Base-by-base conservation (phyloP, 2,888 invertebrate species). In the Rhimphoctona megacephalus region DNA sequence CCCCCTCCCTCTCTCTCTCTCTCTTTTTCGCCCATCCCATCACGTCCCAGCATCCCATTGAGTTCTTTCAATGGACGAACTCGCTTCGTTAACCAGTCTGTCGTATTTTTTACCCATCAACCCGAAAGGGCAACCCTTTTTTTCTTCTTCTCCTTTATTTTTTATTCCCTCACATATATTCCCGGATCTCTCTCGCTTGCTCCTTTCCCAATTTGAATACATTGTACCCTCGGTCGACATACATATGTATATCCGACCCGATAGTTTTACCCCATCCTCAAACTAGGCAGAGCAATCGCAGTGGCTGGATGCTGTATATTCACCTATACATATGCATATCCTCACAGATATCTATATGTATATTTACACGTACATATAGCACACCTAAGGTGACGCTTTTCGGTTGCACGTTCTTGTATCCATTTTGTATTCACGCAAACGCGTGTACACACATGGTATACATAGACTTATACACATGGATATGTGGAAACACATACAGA, bases 71-170 rank as follows among this genome's bases (percentile, higher is more conserved):
- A 94, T 94, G 94, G 93, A 94, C 93, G 93, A 94, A 92, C 94
- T 91, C 94, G 94, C 94, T 94, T 94, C 94, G 94, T 94, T 94
- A 94, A 94, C 94, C 94, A 94, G 94, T 93, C 94, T 94, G 94
- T 94, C 94, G 94, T 92, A 93, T 92, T 93, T 93, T 90, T 94
- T 93, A 93, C 90, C 93, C 93, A 93, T 93, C 93, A 92, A 92
- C 90, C 92, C 91, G 89, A 90, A 91, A 91, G 92, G 90, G 91
- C 92, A 93, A 94, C 94, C 93, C 93, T 92, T 93, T 92, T 92
- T 90, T 80, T 69, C 33, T 61, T 73, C 77, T 46, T 33, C 30
- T 70, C 67, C 66, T 83, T 83, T 77, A 81, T 70, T 77, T 46
- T 81, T 80, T 64, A 84, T 86, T 84, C 81, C 72, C 84, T 73